These are phyloP conservation scores for Exephanes ischioxanthus DNA, from an alignment of 2,888 invertebrate genomes.

Conservation along the genomic window DNA sequence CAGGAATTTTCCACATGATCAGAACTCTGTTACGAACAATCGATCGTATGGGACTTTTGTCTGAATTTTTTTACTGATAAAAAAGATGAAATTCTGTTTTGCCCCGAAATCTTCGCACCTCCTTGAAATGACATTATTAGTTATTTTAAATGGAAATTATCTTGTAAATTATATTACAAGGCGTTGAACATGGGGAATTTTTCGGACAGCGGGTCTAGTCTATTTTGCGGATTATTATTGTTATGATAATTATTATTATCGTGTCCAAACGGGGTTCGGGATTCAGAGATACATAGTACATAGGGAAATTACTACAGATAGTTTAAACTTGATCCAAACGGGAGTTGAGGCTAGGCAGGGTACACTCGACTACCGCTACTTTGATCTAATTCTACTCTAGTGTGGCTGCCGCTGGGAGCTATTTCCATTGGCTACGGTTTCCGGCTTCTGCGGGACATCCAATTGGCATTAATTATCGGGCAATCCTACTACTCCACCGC, in stretches of 20 bases:
- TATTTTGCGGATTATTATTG: constrained; percentile 9
- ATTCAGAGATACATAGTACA: constrained; percentile 2
- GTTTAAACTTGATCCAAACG: constrained; percentile 37
- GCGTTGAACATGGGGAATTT: background rate
- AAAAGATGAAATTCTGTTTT: too few relatives aligned
- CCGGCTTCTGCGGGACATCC: constrained; percentile 63
- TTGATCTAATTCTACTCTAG: constrained; percentile 65
- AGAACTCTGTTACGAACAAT: too few relatives aligned
- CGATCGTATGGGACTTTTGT: too few relatives aligned
- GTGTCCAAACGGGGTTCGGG: constrained; percentile 8
- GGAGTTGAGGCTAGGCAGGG: constrained; percentile 32
- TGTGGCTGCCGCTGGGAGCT: constrained; percentile 52
- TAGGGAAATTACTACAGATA: constrained; percentile 12
- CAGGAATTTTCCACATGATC: too few relatives aligned
- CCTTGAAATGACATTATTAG: background rate
- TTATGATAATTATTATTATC: constrained; percentile 36
- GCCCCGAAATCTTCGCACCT: too few relatives aligned
- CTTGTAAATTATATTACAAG: background rate
- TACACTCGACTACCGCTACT: constrained; percentile 58
- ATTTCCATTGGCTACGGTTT: constrained; percentile 67
- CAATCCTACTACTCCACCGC: constrained; percentile 39
- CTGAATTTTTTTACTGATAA: too few relatives aligned
- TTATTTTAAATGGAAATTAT: constrained; percentile 1
- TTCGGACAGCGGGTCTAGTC: constrained; percentile 10
- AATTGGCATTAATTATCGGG: constrained; percentile 69